Conservation (phyloP, 2,888 invertebrate species). For the Dasypogon diadema region DNA sequence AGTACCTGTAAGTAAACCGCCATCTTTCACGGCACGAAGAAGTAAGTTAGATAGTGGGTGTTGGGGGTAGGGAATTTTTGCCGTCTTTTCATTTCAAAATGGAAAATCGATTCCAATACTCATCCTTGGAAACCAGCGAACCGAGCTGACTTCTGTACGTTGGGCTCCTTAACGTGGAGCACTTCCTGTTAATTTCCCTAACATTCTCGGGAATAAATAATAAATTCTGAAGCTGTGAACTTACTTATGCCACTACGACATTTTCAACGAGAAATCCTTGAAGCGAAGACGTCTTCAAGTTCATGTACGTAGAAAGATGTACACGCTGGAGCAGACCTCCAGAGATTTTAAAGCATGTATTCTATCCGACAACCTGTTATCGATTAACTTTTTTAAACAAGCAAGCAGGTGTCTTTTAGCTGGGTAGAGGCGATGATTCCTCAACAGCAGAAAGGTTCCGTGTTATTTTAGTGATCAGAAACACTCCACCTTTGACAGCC, state of each 20-base stretch:
- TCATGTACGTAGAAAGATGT: no score
- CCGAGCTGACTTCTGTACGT: slow-evolving; percentile 20
- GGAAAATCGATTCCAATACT: slow-evolving; percentile 36
- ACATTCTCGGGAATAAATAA: slow-evolving; percentile 41
- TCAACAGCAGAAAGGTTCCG: not conserved
- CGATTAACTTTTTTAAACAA: no score
- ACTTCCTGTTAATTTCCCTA: slow-evolving; percentile 39
- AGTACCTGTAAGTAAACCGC: not conserved
- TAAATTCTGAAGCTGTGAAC: slow-evolving; percentile 6
- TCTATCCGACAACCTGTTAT: no score
- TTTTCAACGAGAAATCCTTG: not conserved
- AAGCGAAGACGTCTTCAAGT: no score
- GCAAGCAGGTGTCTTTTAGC: no score
- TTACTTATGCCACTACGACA: not conserved
- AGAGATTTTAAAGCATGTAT: no score
- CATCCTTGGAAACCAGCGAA: slow-evolving; percentile 13
- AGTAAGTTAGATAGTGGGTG: not conserved
- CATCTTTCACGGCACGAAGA: not conserved
- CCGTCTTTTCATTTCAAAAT: slow-evolving; percentile 14
- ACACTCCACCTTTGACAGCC: not conserved
- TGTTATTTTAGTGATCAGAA: not conserved
- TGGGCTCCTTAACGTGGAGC: slow-evolving; percentile 23
- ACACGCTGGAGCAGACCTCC: no score
- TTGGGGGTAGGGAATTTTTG: not conserved
- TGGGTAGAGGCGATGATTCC: not conserved